These are phyloP conservation scores for Odontamblyopus rebecca DNA, from an alignment of 2,797 vertebrate genomes.

Conservation along the genomic window DNA sequence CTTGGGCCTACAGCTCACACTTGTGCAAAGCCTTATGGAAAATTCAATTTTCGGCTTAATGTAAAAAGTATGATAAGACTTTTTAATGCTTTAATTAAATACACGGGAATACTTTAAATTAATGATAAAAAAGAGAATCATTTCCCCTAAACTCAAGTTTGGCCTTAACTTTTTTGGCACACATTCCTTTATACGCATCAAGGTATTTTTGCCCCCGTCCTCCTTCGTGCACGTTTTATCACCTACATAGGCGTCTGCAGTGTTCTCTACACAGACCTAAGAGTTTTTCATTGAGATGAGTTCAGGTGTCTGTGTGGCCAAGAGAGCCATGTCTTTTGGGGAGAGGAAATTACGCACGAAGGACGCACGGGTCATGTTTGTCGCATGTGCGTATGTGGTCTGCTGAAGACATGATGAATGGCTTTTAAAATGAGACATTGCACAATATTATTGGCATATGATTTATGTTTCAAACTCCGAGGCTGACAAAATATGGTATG, in stretches of 20 bases:
- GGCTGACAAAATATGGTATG: background rate
- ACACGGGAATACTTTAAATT: background rate
- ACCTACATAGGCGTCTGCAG: slow-evolving; percentile 30
- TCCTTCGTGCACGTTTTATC: slow-evolving; percentile 3
- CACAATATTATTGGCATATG: background rate
- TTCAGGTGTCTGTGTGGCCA: slow-evolving; percentile 3
- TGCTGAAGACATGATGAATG: background rate
- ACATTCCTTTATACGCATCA: slow-evolving; percentile 12
- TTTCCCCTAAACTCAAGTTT: background rate
- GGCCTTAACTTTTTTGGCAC: background rate
- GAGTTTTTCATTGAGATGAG: background rate
- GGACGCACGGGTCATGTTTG: background rate
- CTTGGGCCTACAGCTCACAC: background rate
- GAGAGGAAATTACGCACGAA: slow-evolving; percentile 6
- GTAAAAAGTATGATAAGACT: background rate
- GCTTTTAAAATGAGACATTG: background rate
- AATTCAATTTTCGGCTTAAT: background rate
- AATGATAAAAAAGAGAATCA: background rate
- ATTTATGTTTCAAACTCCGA: background rate
- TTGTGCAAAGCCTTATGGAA: background rate
- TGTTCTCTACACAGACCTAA: slow-evolving; percentile 1
- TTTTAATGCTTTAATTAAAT: background rate
- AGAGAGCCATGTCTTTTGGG: background rate
- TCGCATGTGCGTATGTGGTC: background rate
- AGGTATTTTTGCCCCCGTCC: background rate